Evolutionary conservation across 2,888 invertebrate species (phyloP), one percentile per base, ranked within the genome.

Genomic region (Crossocerus cetratus): DNA sequence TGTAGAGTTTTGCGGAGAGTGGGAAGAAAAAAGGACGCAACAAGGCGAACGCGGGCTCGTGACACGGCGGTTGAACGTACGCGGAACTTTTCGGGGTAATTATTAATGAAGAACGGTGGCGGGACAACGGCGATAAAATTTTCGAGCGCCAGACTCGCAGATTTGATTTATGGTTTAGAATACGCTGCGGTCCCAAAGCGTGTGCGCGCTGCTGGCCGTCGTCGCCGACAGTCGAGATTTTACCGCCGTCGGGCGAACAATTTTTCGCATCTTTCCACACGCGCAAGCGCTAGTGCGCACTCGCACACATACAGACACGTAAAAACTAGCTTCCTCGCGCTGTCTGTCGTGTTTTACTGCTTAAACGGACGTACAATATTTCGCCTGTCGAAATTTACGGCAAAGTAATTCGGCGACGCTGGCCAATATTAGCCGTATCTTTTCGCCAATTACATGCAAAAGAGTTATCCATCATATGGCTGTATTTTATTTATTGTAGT

Each of bases 41-140:
- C 16, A 61, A 18, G 8, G 3, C 11, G 42, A 13, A 21, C 2
- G 22, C 14, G 20, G 20, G 58, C 3, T 32, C 43, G 8, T 45
- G 63, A 81, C 77, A 68, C 70, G 71, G 65, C 72, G 67, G 32
- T 20, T 20, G 11, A 13, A 13, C 32, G 32, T 58, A 57, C 23
- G 57, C 61, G 59, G 55, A 63, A 62, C 71, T 69, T 63, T 60
- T 45, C 44, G 68, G 71, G 32, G n/a, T 75, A 74, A 76, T 76
- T 74, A 76, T 76, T 76, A 76, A 76, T 71, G 69, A 76, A 71
- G 74, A 71, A 72, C 72, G 58, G 68, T 68, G 66, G 60, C 65
- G 67, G 67, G 44, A 58, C 63, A 54, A 53, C 63, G 45, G 21
- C 73, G 71, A 74, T 74, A 74, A 74, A 74, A 74, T 65, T 74